phyloP scores from a whole-genome alignment of 2,888 invertebrate species.

The Orthosia gothica region DNA sequence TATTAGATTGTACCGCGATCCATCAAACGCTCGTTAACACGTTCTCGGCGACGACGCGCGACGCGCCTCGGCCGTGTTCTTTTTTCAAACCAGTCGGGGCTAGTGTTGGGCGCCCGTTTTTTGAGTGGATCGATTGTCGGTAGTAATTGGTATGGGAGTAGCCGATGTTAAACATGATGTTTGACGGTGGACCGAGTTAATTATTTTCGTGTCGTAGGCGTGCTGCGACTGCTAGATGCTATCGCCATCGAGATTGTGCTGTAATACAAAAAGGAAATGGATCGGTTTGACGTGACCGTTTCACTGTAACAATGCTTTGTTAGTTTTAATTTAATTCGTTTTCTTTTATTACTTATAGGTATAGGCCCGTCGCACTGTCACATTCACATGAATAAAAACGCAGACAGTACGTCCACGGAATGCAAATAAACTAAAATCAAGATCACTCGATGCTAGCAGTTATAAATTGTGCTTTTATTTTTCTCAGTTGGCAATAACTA shows the following conservation, averaged over 20 bases:
- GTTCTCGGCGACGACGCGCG: slow-evolving; percentile 71
- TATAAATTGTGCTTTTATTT: slow-evolving; percentile 76
- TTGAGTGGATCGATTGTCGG: slow-evolving; percentile 86
- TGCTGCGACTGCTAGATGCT: slow-evolving; percentile 82
- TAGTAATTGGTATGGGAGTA: slow-evolving; percentile 91
- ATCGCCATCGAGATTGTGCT: slow-evolving; percentile 83
- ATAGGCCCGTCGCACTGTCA: slow-evolving; percentile 49
- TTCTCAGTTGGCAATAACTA: slow-evolving; percentile 71
- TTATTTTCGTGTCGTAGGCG: slow-evolving; percentile 91
- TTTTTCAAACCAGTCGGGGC: slow-evolving; percentile 79
- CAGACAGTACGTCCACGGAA: slow-evolving; percentile 65
- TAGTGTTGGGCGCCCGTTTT: slow-evolving; percentile 86
- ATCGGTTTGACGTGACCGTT: slow-evolving; percentile 78
- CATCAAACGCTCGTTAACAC: slow-evolving; percentile 90
- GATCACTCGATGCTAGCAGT: slow-evolving; percentile 72
- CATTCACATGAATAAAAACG: slow-evolving; percentile 60
- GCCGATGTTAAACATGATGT: slow-evolving; percentile 90
- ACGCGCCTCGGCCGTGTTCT: slow-evolving; percentile 72
- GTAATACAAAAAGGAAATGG: slow-evolving; percentile 83
- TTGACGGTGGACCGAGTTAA: slow-evolving; percentile 88
- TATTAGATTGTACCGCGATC: slow-evolving; percentile 86
- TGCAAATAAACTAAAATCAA: slow-evolving; percentile 77
- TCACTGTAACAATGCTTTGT: slow-evolving; percentile 76
- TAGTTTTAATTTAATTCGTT: slow-evolving; percentile 74
- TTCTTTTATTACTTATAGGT: slow-evolving; percentile 63